Evolutionary conservation across 2,797 vertebrate species (phyloP).

Genomic region (Catamblyrhynchus diadema): DNA sequence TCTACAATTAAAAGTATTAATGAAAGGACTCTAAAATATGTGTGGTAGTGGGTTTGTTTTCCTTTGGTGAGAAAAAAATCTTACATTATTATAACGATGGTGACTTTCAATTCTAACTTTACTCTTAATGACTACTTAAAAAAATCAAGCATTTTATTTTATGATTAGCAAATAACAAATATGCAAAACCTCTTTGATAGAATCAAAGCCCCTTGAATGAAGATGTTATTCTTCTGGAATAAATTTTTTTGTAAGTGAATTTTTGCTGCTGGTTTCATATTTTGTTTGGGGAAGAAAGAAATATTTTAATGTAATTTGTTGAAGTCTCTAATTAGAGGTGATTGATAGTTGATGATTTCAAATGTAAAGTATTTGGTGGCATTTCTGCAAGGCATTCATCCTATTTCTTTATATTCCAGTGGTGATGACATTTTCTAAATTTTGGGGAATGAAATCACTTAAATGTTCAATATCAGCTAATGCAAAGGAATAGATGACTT

Average conservation of each 20-base stretch:
- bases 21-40: neutral
- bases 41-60: constrained; percentile 21
- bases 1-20: neutral
- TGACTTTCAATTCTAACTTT: constrained; percentile 21
- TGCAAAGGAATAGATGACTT: neutral
- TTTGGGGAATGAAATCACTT: neutral
- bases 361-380: neutral
- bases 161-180: neutral
- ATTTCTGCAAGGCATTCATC: neutral
- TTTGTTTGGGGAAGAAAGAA: neutral
- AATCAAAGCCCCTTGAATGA: neutral
- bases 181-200: neutral
- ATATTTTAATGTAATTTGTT: neutral
- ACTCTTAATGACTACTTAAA: constrained; percentile 1
- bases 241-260: neutral
- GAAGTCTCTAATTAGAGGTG: neutral
- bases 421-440: neutral
- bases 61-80: neutral
- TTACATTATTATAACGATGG: neutral
- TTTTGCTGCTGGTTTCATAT: neutral
- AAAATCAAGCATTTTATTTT: constrained; percentile 26
- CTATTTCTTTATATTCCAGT: neutral
- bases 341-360: neutral
- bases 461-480: neutral
- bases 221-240: neutral